Evolutionary conservation across 1,140 invertebrate genomes (phyloP).

Genomic region (Eupeodes corollae): DNA sequence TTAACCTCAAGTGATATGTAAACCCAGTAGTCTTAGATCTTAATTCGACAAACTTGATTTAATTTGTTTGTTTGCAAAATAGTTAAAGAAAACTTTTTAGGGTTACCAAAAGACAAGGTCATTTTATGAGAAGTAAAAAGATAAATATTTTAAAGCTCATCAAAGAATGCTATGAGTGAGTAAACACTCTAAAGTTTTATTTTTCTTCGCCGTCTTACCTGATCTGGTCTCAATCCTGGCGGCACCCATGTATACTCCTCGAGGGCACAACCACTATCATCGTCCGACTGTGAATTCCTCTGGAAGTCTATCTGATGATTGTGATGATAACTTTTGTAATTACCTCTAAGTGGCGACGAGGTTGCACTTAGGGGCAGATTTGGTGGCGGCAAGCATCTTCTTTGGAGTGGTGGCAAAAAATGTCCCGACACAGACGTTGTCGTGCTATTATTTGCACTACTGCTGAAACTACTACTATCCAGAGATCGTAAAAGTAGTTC

Average conservation of each 20-base stretch:
- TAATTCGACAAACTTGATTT: no score
- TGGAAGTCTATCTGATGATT: slow-evolving; percentile 55
- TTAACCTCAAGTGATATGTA: no score
- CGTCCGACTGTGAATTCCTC: slow-evolving; percentile 86
- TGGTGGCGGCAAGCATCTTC: slow-evolving; percentile 30
- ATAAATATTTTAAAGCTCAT: no score
- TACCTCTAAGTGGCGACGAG: slow-evolving; percentile 25
- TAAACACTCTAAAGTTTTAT: neutral
- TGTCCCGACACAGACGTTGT: slow-evolving; percentile 11
- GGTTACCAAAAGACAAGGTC: no score
- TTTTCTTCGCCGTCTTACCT: slow-evolving; percentile 50
- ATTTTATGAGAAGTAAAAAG: no score
- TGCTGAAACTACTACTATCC: slow-evolving; percentile 4
- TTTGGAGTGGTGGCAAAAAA: slow-evolving; percentile 27
- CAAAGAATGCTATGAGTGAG: no score
- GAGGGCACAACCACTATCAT: slow-evolving; percentile 91
- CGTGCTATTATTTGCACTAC: slow-evolving; percentile 17
- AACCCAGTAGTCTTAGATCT: no score
- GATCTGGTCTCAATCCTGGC: slow-evolving; percentile 86
- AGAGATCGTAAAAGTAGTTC: no score
- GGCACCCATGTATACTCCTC: slow-evolving; percentile 99
- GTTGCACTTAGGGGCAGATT: slow-evolving; percentile 31
- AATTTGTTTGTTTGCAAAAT: no score
- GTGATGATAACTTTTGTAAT: slow-evolving; percentile 27
- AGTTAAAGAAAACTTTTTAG: no score